phyloP scores from a whole-genome alignment of 2,888 invertebrate genomes.

The Celastrina argiolus region DNA sequence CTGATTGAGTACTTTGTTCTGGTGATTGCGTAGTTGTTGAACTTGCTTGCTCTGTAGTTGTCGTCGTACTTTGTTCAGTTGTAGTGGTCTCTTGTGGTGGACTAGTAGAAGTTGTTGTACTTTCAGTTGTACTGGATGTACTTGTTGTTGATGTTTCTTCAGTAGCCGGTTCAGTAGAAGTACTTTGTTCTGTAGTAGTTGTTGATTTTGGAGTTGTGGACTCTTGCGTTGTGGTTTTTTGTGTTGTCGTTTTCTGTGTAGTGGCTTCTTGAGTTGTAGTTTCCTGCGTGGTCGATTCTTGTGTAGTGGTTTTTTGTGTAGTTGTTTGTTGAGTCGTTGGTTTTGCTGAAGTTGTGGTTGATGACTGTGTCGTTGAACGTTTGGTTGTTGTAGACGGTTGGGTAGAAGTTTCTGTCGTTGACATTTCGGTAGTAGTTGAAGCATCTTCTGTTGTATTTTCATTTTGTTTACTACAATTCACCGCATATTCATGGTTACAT shows the following conservation, averaged over 20 bases:
- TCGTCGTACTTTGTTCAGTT: conserved; percentile 35
- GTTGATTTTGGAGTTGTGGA: conserved; percentile 30
- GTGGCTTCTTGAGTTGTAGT: conserved; percentile 37
- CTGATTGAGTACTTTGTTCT: conserved; percentile 33
- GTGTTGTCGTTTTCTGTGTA: conserved; percentile 35
- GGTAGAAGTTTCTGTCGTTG: conserved; percentile 36
- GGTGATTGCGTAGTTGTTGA: conserved; percentile 35
- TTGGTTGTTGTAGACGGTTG: conserved; percentile 35
- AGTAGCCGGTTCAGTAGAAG: conserved; percentile 35
- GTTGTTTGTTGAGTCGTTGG: conserved; percentile 13
- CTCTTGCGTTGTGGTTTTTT: conserved; percentile 33
- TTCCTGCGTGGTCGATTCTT: conserved; percentile 36
- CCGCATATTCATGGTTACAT: conserved; percentile 82
- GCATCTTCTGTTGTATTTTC: conserved; percentile 38
- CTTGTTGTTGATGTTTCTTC: conserved; percentile 33
- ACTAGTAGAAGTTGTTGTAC: conserved; percentile 33
- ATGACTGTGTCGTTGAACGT: conserved; percentile 36
- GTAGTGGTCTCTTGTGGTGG: conserved; percentile 34
- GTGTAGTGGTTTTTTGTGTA: conserved; percentile 28
- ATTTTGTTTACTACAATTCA: conserved; percentile 75
- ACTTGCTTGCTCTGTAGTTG: conserved; percentile 35
- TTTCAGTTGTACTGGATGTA: conserved; percentile 35
- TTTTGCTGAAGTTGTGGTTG: conserved; percentile 23
- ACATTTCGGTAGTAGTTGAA: conserved; percentile 33
- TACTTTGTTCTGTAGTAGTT: conserved; percentile 36